Evolutionary conservation across 2,113 vertebrate genomes (phyloP).

Genomic region (Ancistrus triradiatus): DNA sequence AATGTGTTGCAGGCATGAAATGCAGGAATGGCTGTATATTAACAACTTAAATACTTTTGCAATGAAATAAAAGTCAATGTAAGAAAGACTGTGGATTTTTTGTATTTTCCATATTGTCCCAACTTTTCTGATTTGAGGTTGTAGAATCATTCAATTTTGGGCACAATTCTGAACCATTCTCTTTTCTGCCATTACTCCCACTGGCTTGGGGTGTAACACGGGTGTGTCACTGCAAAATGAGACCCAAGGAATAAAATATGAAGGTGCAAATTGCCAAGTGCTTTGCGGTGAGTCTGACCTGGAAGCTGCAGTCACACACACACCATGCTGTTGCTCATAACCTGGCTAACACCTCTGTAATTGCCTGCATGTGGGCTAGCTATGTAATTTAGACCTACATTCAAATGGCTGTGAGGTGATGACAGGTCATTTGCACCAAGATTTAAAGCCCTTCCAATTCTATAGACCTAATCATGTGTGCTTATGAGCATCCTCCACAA

Average conservation of each 20-base stretch:
- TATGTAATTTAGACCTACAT: slow-evolving; percentile 58
- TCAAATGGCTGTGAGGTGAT: slow-evolving; percentile 38
- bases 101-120: too few relatives aligned
- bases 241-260: slow-evolving; percentile 16
- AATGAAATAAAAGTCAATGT: too few relatives aligned
- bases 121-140: slow-evolving; percentile 12
- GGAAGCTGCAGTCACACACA: slow-evolving; percentile 49
- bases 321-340: slow-evolving; percentile 43
- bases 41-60: too few relatives aligned
- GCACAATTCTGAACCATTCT: slow-evolving; percentile 45
- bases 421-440: slow-evolving; percentile 53
- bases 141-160: slow-evolving; percentile 46
- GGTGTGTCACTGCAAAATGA: slow-evolving; percentile 42
- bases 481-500: background rate
- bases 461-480: slow-evolving; percentile 26
- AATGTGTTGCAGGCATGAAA: too few relatives aligned
- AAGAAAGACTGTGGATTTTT: too few relatives aligned
- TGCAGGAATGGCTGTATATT: too few relatives aligned
- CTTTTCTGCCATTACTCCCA: slow-evolving; percentile 50
- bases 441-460: slow-evolving; percentile 55
- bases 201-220: slow-evolving; percentile 24
- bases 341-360: slow-evolving; percentile 58
- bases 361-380: slow-evolving; percentile 57
- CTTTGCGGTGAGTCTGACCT: slow-evolving; percentile 44
- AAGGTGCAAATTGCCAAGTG: slow-evolving; percentile 51